Evolutionary conservation across 2,888 invertebrate species (phyloP).

Genomic region (Nomada goodeniana): DNA sequence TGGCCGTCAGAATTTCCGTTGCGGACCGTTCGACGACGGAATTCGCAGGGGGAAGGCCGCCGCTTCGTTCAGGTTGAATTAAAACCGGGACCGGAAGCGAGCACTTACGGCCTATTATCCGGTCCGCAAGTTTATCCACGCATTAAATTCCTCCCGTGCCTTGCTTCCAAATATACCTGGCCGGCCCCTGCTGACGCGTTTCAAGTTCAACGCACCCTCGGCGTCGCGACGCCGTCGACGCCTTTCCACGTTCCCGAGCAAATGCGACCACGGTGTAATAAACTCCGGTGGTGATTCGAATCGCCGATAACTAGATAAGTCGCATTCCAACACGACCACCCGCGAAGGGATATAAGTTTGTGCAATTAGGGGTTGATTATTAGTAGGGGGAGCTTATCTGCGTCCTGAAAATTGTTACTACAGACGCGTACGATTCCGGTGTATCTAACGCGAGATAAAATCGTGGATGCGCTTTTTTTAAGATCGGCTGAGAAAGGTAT

Average conservation of each 20-base stretch:
- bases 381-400: not conserved
- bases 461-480: no score
- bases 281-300: slow-evolving; percentile 35
- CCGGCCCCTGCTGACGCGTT: slow-evolving; percentile 41
- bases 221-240: slow-evolving; percentile 21
- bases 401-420: not conserved
- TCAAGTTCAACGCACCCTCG: slow-evolving; percentile 70
- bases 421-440: not conserved
- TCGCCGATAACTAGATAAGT: slow-evolving; percentile 60
- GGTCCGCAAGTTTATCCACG: slow-evolving; percentile 70
- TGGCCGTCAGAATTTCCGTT: slow-evolving; percentile 30
- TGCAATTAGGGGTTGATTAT: slow-evolving; percentile 23
- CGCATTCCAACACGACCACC: slow-evolving; percentile 33
- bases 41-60: slow-evolving; percentile 39
- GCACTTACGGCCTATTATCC: slow-evolving; percentile 72
- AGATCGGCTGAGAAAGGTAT: no score
- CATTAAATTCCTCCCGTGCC: slow-evolving; percentile 73
- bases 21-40: slow-evolving; percentile 28
- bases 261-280: slow-evolving; percentile 48
- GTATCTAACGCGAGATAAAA: not conserved
- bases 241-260: slow-evolving; percentile 51
- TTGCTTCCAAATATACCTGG: slow-evolving; percentile 65
- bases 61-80: slow-evolving; percentile 64
- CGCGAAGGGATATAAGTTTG: slow-evolving; percentile 5
- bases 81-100: slow-evolving; percentile 75